Conservation (phyloP, 2,888 invertebrate genomes). For the Stenichneumon culpator region DNA sequence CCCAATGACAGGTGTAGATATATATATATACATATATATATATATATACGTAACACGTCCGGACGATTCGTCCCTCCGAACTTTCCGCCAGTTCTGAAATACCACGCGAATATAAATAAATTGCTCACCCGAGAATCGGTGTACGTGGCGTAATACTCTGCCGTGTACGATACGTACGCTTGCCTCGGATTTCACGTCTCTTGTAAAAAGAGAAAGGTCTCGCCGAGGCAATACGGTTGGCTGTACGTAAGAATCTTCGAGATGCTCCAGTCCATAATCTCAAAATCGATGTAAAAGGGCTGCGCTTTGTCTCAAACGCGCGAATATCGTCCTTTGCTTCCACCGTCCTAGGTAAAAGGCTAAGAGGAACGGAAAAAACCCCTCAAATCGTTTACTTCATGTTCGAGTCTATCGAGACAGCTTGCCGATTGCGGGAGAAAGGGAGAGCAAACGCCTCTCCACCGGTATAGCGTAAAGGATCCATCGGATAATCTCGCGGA, state of each 20-base stretch:
- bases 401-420: not conserved
- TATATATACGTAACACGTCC: constrained; percentile 8
- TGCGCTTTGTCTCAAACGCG: constrained; percentile 48
- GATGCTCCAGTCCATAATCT: constrained; percentile 12
- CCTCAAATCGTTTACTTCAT: not conserved
- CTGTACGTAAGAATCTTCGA: constrained; percentile 11
- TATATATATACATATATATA: not conserved
- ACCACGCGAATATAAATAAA: constrained; percentile 22
- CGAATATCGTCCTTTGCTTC: constrained; percentile 19
- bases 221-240: not conserved
- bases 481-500: constrained; percentile 67
- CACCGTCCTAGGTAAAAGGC: constrained; percentile 9
- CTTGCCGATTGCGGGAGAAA: not conserved
- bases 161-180: not conserved
- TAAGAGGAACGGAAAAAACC: constrained; percentile 13
- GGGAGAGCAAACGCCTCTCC: not conserved
- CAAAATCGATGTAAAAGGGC: constrained; percentile 28
- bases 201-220: constrained; percentile 35
- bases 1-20: too few species aligned
- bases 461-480: constrained; percentile 40
- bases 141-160: constrained; percentile 3
- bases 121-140: not conserved
- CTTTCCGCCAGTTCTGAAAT: constrained; percentile 32
- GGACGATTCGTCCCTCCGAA: constrained; percentile 13
- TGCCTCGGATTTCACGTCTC: constrained; percentile 26